Conservation (phyloP, 2,797 vertebrate species). For the Falco concolor region DNA sequence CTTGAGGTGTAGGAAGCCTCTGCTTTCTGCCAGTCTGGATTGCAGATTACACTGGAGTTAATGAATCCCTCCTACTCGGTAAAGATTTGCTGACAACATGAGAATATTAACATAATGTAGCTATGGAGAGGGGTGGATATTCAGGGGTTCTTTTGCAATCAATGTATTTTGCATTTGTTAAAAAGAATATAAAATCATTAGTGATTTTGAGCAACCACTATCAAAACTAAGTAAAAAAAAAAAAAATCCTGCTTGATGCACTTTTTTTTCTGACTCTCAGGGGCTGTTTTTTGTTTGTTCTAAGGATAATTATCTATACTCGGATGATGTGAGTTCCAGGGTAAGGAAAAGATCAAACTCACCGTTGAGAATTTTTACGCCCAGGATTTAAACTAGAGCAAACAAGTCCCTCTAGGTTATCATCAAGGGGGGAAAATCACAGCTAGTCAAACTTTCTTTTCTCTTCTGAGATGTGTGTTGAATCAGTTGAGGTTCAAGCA, state of each 20-base stretch:
- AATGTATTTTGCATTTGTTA: background rate
- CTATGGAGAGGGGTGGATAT: background rate
- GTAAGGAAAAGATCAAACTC: background rate
- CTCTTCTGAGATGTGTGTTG: background rate
- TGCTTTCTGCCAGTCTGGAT: constrained; percentile 13
- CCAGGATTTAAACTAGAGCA: background rate
- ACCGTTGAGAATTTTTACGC: background rate
- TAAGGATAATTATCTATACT: background rate
- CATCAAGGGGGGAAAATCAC: background rate
- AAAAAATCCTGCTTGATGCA: background rate
- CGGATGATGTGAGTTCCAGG: background rate
- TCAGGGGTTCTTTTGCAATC: background rate
- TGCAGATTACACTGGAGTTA: constrained; percentile 38
- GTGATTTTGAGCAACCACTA: background rate
- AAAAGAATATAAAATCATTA: background rate
- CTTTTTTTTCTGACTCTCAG: background rate
- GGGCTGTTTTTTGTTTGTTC: background rate
- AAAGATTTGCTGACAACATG: constrained; percentile 32
- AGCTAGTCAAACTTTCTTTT: background rate
- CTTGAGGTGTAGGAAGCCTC: background rate
- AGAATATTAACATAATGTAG: constrained; percentile 13
- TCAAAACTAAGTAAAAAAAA: background rate
- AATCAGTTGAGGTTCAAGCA: background rate
- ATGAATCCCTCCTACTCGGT: constrained; percentile 5
- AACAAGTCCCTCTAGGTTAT: background rate